A percentile compares a stretch with the other conserved stretches of the same genome.
phyloP scores from a whole-genome alignment of 2,113 vertebrate species.

The Embiotoca jacksoni region DNA sequence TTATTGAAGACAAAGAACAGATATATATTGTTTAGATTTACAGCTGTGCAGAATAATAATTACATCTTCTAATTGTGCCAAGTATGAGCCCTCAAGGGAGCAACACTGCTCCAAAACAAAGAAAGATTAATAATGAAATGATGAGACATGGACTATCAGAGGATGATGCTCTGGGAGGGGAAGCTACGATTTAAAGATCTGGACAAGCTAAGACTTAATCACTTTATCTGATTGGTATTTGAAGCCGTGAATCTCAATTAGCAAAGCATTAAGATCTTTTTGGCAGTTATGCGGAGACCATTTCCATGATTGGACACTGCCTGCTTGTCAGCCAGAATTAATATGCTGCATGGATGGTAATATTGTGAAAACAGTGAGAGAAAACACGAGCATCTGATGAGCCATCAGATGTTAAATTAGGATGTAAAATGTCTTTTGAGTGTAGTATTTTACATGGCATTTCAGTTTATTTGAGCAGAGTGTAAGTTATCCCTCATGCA shows the following conservation, averaged over 20 bases:
- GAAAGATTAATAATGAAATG: slow-evolving; percentile 74
- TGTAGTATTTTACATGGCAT: too few relatives aligned
- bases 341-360: slow-evolving; percentile 25
- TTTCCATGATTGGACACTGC: slow-evolving; percentile 61
- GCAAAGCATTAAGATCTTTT: slow-evolving; percentile 55
- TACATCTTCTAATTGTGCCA: slow-evolving; percentile 62
- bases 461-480: too few relatives aligned
- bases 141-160: slow-evolving; percentile 68
- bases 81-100: slow-evolving; percentile 56
- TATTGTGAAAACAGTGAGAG: slow-evolving; percentile 12
- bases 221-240: slow-evolving; percentile 79
- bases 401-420: neutral
- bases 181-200: slow-evolving; percentile 72
- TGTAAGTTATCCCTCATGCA: too few relatives aligned
- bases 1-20: slow-evolving; percentile 11
- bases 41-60: slow-evolving; percentile 60
- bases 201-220: slow-evolving; percentile 74
- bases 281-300: slow-evolving; percentile 55
- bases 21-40: slow-evolving; percentile 69
- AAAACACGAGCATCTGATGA: neutral
- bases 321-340: slow-evolving; percentile 40
- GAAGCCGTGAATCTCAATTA: slow-evolving; percentile 79
- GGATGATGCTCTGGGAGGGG: slow-evolving; percentile 62
- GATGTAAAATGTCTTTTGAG: too few relatives aligned
- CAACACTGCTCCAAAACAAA: slow-evolving; percentile 63